Evolutionary conservation across 2,888 invertebrate species (phyloP).

Genomic region (Microctonus brassicae): DNA sequence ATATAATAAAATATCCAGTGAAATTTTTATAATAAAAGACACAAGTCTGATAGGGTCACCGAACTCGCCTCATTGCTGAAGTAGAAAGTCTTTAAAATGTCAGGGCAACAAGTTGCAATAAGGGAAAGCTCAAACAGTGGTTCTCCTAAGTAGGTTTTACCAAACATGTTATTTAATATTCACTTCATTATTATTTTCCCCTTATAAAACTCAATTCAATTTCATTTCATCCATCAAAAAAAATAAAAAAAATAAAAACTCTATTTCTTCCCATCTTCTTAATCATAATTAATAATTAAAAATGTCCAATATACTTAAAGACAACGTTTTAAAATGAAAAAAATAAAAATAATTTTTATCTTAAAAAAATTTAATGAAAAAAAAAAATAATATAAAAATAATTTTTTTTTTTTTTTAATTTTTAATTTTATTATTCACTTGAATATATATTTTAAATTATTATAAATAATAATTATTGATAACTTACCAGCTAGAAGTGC

Average conservation of each 20-base stretch:
- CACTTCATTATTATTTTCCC: neutral
- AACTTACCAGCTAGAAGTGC: constrained; percentile 66
- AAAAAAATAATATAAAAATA: no score
- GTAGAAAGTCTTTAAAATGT: constrained; percentile 69
- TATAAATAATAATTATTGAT: constrained; percentile 1
- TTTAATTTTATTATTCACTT: neutral
- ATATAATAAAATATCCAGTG: constrained; percentile 1
- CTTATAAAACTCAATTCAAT: neutral
- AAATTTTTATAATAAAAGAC: constrained; percentile 33
- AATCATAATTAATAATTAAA: no score
- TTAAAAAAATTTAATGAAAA: no score
- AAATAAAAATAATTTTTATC: no score
- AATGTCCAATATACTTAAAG: no score
- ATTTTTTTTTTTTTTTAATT: constrained; percentile 3
- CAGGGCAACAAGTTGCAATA: constrained; percentile 53
- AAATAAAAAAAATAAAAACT: no score
- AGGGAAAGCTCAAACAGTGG: constrained; percentile 61
- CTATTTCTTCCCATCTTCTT: no score
- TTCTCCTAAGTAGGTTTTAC: constrained; percentile 55
- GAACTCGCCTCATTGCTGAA: constrained; percentile 58
- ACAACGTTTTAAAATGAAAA: no score
- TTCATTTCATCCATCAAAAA: neutral
- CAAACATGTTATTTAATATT: constrained; percentile 1
- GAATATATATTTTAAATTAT: no score
- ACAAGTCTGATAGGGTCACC: constrained; percentile 53